phyloP scores from a whole-genome alignment of 2,888 invertebrate genomes.

The Aspidiotus rigidus region DNA sequence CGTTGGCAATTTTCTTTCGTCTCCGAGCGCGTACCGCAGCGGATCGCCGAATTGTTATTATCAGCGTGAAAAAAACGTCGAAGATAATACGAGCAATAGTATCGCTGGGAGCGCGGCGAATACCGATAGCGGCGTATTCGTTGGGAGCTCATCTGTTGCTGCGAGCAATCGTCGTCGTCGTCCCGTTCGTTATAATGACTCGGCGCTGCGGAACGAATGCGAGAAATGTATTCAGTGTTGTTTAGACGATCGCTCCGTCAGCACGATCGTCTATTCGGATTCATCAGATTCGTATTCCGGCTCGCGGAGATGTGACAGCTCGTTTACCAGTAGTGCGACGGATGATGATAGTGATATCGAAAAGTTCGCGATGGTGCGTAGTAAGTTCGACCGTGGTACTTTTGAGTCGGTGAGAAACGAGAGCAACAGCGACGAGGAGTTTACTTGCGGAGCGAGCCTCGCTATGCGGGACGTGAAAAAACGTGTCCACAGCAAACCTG shows the following conservation, averaged over 20 bases:
- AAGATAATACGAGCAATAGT: conserved; percentile 9
- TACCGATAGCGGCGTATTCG: too few species aligned
- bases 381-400: not conserved
- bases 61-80: not conserved
- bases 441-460: not conserved
- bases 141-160: too few species aligned
- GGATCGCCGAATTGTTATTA: too few species aligned
- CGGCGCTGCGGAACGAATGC: conserved; percentile 18
- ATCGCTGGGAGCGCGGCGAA: not conserved
- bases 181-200: not conserved
- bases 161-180: not conserved
- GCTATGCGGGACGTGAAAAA: not conserved
- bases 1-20: conserved; percentile 36
- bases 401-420: not conserved
- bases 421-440: not conserved
- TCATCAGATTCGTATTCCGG: conserved; percentile 6
- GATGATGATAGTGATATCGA: conserved; percentile 2
- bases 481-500: not conserved
- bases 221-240: not conserved
- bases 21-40: conserved; percentile 5
- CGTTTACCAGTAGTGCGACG: conserved; percentile 12
- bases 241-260: conserved; percentile 4
- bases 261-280: conserved; percentile 11
- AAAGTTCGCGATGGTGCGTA: not conserved
- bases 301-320: not conserved